Conservation (phyloP, 2,888 invertebrate species). For the Stenodema calcarata region DNA sequence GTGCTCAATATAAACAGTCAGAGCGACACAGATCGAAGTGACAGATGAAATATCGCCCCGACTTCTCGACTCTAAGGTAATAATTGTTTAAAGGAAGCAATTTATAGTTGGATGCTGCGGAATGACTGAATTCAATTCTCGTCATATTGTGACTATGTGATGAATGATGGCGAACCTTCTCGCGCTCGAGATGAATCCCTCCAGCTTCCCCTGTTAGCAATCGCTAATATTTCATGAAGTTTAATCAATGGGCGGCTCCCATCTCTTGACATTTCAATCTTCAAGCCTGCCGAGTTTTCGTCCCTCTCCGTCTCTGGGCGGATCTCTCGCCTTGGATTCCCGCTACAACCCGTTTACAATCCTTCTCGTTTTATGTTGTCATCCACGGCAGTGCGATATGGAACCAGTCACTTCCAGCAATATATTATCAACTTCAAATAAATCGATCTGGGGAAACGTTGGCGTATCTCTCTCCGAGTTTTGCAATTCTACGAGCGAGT, state of each 20-base stretch:
- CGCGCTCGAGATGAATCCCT: background rate
- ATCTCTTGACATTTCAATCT: constrained; percentile 15
- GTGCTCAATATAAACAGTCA: background rate
- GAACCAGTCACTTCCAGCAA: background rate
- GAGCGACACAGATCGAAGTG: background rate
- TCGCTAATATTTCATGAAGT: constrained; percentile 24
- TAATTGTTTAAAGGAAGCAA: constrained; percentile 24
- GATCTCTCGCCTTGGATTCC: background rate
- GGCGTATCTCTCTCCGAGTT: too few relatives aligned
- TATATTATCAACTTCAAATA: background rate
- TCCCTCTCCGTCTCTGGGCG: background rate
- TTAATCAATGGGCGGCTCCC: background rate
- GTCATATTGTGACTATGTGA: constrained; percentile 16
- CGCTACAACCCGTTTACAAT: background rate
- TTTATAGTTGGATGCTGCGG: constrained; percentile 11
- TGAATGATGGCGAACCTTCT: background rate
- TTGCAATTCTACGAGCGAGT: too few relatives aligned
- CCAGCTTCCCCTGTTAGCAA: background rate
- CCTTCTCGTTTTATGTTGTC: background rate
- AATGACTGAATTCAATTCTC: constrained; percentile 15
- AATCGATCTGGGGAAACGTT: background rate
- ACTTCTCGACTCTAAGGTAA: background rate
- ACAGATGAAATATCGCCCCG: background rate
- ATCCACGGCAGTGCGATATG: background rate
- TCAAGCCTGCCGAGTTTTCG: background rate